Evolutionary conservation across 2,113 vertebrate genomes (phyloP).

Genomic region (Propithecus coquereli): DNA sequence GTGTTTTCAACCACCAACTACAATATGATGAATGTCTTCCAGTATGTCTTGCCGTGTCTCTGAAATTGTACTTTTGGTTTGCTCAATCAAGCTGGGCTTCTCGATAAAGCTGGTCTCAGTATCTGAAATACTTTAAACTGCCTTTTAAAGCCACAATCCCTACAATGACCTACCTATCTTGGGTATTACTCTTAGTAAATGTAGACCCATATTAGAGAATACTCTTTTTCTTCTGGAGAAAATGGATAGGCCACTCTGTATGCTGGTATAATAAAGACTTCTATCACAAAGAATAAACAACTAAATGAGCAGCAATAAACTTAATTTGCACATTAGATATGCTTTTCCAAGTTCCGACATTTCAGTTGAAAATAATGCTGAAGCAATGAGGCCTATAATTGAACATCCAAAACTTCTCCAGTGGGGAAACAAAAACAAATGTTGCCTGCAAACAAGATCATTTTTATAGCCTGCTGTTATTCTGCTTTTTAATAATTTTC

Average conservation of each 20-base stretch:
- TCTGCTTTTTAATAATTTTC: slow-evolving; percentile 83
- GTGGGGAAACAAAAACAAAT: slow-evolving; percentile 85
- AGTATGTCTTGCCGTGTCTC: background rate
- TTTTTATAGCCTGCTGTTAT: slow-evolving; percentile 81
- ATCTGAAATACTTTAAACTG: slow-evolving; percentile 65
- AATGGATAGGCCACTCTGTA: slow-evolving; percentile 66
- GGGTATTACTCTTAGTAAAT: slow-evolving; percentile 48
- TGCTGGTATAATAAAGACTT: slow-evolving; percentile 82
- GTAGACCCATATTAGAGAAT: slow-evolving; percentile 47
- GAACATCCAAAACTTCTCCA: slow-evolving; percentile 86
- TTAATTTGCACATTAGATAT: slow-evolving; percentile 89
- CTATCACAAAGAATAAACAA: slow-evolving; percentile 82
- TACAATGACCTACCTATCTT: slow-evolving; percentile 49
- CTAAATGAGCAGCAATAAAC: slow-evolving; percentile 85
- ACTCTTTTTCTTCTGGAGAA: slow-evolving; percentile 52
- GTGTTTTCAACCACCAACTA: background rate
- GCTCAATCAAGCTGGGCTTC: slow-evolving; percentile 47
- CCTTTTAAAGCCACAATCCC: slow-evolving; percentile 63
- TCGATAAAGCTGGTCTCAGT: slow-evolving; percentile 43
- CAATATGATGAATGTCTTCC: background rate
- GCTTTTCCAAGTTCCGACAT: slow-evolving; percentile 87
- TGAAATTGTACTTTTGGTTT: slow-evolving; percentile 41
- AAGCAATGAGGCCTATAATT: slow-evolving; percentile 90
- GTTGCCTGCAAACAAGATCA: slow-evolving; percentile 82
- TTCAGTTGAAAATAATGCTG: slow-evolving; percentile 85